Conservation (phyloP, 2,888 invertebrate species). For the Drosophila planitibia region DNA sequence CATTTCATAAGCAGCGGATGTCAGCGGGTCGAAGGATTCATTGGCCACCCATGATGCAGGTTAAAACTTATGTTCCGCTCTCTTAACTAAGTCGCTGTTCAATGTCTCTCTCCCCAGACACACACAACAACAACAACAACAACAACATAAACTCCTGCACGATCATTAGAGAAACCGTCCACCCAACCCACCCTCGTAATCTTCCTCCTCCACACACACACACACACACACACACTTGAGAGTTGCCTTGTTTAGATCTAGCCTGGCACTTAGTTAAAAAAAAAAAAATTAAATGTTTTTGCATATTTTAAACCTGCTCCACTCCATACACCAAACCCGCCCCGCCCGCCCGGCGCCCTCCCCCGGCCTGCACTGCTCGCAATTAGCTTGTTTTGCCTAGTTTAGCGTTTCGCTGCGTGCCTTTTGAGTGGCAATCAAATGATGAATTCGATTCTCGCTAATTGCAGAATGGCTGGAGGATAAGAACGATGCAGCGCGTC, state of each 20-base stretch:
- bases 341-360: neutral
- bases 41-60: constrained; percentile 93
- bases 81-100: constrained; percentile 26
- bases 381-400: constrained; percentile 7
- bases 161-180: constrained; percentile 28
- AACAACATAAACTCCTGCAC: constrained; percentile 34
- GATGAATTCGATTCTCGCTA: constrained; percentile 18
- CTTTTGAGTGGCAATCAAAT: constrained; percentile 4
- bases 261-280: constrained; percentile 1
- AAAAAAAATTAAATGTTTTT: neutral
- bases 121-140: constrained; percentile 7
- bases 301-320: constrained; percentile 1
- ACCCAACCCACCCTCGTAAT: neutral
- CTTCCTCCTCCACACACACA: neutral
- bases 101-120: neutral
- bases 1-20: constrained; percentile 88
- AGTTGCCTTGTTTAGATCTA: neutral
- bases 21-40: constrained; percentile 93
- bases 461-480: constrained; percentile 87
- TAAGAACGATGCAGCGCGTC: constrained; percentile 83
- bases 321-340: neutral
- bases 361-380: constrained; percentile 9
- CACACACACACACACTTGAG: neutral
- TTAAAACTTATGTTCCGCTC: constrained; percentile 85
- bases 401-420: constrained; percentile 27